Percentiles rank a stretch among this genome's conserved stretches.
Evolutionary conservation across 1,140 invertebrate species (phyloP).

Genomic region (Diplogasteroides magnus): DNA sequence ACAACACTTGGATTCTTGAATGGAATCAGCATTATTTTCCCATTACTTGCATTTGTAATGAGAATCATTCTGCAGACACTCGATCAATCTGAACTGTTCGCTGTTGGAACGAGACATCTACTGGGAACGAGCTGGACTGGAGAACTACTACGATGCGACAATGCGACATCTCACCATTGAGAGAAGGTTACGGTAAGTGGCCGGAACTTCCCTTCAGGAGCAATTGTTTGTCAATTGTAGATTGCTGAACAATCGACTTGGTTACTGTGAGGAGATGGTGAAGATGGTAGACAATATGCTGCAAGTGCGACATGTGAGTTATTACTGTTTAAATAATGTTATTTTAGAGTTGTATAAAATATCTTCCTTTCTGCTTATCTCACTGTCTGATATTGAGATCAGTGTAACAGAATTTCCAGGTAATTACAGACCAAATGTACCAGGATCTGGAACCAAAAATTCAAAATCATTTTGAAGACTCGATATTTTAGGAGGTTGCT

Average conservation of each 20-base stretch:
- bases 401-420: not conserved
- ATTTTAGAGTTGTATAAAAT: conserved; percentile 14
- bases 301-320: conserved; percentile 19
- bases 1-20: too few relatives aligned
- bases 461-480: too few relatives aligned
- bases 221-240: conserved; percentile 3
- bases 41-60: too few relatives aligned
- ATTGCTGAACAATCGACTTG: conserved; percentile 29
- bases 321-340: conserved; percentile 7
- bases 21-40: too few relatives aligned
- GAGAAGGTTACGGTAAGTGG: conserved; percentile 15
- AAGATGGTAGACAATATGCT: conserved; percentile 36
- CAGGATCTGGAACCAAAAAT: too few relatives aligned
- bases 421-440: too few relatives aligned
- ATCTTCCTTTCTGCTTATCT: not conserved
- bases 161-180: conserved; percentile 34
- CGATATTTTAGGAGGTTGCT: too few relatives aligned
- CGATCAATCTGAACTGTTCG: conserved; percentile 40
- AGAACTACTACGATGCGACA: conserved; percentile 31
- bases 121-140: conserved; percentile 43
- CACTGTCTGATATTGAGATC: not conserved
- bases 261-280: conserved; percentile 35
- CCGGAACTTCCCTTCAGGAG: not conserved
- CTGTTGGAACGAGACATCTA: conserved; percentile 45
- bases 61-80: conserved; percentile 35